Base-by-base conservation (phyloP, 2,113 vertebrate species). In the Brienomyrus brachyistius region DNA sequence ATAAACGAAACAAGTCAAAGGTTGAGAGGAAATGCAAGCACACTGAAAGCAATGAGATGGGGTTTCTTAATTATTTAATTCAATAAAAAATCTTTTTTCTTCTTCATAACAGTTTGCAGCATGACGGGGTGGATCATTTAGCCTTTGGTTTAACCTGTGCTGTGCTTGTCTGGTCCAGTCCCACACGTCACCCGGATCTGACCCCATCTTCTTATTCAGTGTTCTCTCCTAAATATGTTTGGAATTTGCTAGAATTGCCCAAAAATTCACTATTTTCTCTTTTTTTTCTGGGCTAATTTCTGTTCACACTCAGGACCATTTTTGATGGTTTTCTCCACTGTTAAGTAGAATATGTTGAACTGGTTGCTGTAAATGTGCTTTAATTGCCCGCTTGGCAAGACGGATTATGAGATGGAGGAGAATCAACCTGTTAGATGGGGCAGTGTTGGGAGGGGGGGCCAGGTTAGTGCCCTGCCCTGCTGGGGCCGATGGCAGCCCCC, bases 1-100 rank as follows among this genome's bases (percentile, higher is more conserved):
- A 84, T 84, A 84, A 84, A 84, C 43, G 23, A 19, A 82, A 82
- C 21, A 82, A 50, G 50, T 59, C 50, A 89, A 89, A 59, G 51
- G 88, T 52, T 40, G 66, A 51, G 17, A 54, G 43, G 45, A 48
- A 23, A 56, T 83, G 84, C 50, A 15, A 27, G 62, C 62, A 31
- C 31, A 3, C 10, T 31, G 27, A 70, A 13, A 31, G 62, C 27
- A 70, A 4, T 13, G 10, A 4, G 27, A 70, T 11, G 31, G 31
- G 19, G 35, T 43, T 17, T 43, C 31, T 80, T 70, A 19, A 51
- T 48, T 50, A 51, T 51, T 27, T 86, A 51, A 27, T 27, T 11
- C n/a, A 50, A 4, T 40, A 87, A 87, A 56, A 56, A 19, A 54
- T 27, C 45, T 51, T 52, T 51, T 27, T 80, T 80, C 31, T 88